Evolutionary conservation across 2,797 vertebrate species (phyloP).

Genomic region (Enteromius anoplus): DNA sequence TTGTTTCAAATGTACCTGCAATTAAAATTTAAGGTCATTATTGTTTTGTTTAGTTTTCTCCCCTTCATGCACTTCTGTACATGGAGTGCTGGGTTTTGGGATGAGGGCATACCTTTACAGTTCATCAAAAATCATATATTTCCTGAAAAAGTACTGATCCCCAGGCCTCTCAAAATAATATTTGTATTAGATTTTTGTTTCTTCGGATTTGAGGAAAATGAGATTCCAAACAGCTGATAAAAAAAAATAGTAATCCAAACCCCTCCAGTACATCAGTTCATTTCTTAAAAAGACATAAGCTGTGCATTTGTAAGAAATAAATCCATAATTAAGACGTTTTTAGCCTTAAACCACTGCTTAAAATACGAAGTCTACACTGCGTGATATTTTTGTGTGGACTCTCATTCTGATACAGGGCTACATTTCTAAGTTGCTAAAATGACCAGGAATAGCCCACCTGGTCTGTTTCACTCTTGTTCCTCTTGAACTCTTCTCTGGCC

Average conservation of each 20-base stretch:
- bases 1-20: not conserved
- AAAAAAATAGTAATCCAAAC: not conserved
- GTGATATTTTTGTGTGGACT: not conserved
- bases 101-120: not conserved
- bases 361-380: not conserved
- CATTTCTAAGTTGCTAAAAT: not conserved
- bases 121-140: not conserved
- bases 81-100: not conserved
- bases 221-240: not conserved
- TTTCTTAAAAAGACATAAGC: not conserved
- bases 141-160: not conserved
- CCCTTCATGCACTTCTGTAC: not conserved
- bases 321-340: not conserved
- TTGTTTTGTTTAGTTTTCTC: not conserved
- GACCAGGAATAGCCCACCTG: conserved; percentile 74
- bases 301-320: too few species aligned
- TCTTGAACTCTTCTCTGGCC: conserved; percentile 89
- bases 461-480: conserved; percentile 83
- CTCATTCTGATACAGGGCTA: not conserved
- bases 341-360: not conserved
- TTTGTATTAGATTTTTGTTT: not conserved
- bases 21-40: not conserved
- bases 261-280: not conserved
- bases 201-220: not conserved
- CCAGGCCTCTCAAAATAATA: not conserved